Percentiles rank a stretch among this genome's conserved stretches.
Evolutionary conservation across 1,140 invertebrate genomes (phyloP).

Genomic region (Lepidurus couesii): DNA sequence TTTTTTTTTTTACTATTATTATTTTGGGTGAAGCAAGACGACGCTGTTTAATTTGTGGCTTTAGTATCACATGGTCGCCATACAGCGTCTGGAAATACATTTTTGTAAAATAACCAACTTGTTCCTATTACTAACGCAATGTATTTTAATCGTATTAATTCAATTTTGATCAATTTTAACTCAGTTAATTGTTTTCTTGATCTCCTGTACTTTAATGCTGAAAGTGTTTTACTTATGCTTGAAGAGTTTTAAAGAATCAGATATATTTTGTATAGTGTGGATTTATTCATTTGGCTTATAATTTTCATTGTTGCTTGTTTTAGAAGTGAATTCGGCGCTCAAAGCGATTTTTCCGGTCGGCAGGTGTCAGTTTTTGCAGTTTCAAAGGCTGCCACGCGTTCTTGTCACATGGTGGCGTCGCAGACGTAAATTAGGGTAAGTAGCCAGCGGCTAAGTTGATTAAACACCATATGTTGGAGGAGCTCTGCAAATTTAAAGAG

Average conservation of each 20-base stretch:
- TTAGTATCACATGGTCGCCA: constrained; percentile 21
- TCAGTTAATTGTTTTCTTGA: no score
- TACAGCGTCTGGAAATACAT: constrained; percentile 20
- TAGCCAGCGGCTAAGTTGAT: neutral
- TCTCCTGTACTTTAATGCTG: no score
- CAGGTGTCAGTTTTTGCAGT: neutral
- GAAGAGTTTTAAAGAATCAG: no score
- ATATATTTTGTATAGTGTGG: no score
- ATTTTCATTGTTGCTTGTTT: no score
- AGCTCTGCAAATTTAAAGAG: neutral
- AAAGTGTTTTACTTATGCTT: no score
- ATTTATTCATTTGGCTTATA: no score
- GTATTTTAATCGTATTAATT: neutral
- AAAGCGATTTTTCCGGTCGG: neutral
- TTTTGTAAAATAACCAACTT: neutral
- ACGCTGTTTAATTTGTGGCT: constrained; percentile 13
- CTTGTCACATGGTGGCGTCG: neutral
- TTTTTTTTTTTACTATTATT: neutral
- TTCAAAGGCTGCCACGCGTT: neutral
- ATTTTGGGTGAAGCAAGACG: neutral
- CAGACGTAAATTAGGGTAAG: neutral
- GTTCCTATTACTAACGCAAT: neutral
- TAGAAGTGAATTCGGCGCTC: no score
- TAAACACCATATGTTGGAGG: neutral
- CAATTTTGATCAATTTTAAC: no score